A percentile compares a stretch with the other conserved stretches of the same genome.
Conservation (phyloP, 1,140 invertebrate species). For the Sycophaga agraensis region DNA sequence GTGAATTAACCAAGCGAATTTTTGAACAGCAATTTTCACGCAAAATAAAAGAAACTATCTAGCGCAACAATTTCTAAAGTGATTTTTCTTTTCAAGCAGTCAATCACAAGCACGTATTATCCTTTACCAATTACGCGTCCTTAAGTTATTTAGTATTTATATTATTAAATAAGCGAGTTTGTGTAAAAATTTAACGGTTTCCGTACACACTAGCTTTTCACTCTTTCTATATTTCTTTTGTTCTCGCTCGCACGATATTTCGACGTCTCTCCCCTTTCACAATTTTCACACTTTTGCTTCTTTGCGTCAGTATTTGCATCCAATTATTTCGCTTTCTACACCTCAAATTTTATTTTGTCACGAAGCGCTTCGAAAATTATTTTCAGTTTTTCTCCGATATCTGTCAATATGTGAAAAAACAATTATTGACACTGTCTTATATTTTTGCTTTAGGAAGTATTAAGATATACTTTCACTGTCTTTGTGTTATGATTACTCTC, state of each 20-base stretch:
- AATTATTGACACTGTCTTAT: constrained; percentile 21
- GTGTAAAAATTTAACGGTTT: constrained; percentile 38
- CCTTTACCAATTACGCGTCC: constrained; percentile 23
- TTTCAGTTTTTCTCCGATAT: constrained; percentile 14
- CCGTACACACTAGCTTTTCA: constrained; percentile 17
- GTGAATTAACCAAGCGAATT: constrained; percentile 4
- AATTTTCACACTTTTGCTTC: not conserved
- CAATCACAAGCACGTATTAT: constrained; percentile 30
- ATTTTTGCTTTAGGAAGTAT: constrained; percentile 24
- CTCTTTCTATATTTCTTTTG: constrained; percentile 17
- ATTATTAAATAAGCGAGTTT: constrained; percentile 29
- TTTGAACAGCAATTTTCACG: constrained; percentile 28
- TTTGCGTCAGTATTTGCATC: constrained; percentile 1
- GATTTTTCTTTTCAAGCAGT: constrained; percentile 22
- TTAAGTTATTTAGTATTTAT: constrained; percentile 30
- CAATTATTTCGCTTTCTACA: constrained; percentile 15
- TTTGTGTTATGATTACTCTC: constrained; percentile 12
- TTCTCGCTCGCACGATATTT: too few relatives aligned
- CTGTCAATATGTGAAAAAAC: constrained; percentile 18
- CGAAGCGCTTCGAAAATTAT: constrained; percentile 13
- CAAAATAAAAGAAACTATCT: constrained; percentile 26
- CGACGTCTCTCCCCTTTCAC: too few relatives aligned
- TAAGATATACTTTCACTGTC: constrained; percentile 24
- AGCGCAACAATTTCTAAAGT: constrained; percentile 30
- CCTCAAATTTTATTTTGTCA: constrained; percentile 8